A percentile compares a stretch with the other conserved stretches of the same genome.
These are phyloP conservation scores for Arvicola amphibius DNA, from an alignment of 2,797 vertebrate genomes.

Conservation along the genomic window DNA sequence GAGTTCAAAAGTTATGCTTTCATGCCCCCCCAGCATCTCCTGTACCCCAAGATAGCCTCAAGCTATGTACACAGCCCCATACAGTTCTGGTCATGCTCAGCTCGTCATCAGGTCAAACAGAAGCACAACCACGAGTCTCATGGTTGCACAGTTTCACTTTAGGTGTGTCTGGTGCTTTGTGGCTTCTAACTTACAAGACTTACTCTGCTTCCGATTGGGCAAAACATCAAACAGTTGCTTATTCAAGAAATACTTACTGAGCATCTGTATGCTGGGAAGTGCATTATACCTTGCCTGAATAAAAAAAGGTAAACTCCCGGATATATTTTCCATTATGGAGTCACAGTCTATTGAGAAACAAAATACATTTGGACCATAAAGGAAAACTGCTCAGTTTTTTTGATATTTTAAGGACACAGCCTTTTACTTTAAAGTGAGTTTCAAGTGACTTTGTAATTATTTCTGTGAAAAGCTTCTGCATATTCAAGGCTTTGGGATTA, in stretches of 20 bases:
- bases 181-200: slow-evolving; percentile 41
- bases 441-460: slow-evolving; percentile 29
- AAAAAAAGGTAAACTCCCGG: neutral
- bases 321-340: neutral
- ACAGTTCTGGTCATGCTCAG: slow-evolving; percentile 23
- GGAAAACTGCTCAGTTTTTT: neutral
- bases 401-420: slow-evolving; percentile 4
- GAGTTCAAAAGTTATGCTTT: neutral
- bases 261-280: neutral
- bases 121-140: neutral
- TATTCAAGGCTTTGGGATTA: neutral
- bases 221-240: slow-evolving; percentile 1
- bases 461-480: slow-evolving; percentile 26
- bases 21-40: neutral
- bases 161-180: slow-evolving; percentile 14
- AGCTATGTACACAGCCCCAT: neutral
- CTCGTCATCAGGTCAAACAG: neutral
- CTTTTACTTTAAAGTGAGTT: slow-evolving; percentile 29
- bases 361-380: neutral
- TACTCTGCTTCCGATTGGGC: neutral
- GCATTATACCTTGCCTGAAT: neutral
- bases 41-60: neutral
- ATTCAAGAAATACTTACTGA: slow-evolving; percentile 31
- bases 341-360: neutral
- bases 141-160: neutral